Percentiles rank a stretch among this genome's conserved stretches.
Conservation (phyloP, 2,888 invertebrate genomes). For the Agriopis leucophaearia region DNA sequence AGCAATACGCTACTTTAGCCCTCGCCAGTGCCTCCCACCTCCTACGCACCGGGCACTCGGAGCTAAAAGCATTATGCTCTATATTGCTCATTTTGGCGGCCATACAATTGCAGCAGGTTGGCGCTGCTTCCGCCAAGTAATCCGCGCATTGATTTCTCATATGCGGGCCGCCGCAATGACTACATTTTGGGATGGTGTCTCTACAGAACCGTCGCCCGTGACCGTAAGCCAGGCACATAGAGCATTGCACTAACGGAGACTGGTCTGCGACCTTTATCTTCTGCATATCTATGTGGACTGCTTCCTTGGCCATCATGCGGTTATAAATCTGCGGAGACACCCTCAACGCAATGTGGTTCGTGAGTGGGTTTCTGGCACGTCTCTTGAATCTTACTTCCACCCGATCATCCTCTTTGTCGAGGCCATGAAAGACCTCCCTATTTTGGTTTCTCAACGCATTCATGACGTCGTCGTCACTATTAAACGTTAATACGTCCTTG, state of each 20-base stretch:
- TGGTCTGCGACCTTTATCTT: not conserved
- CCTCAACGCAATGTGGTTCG: not conserved
- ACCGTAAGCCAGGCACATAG: not conserved
- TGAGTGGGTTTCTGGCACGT: not conserved
- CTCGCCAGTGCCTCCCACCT: slow-evolving; percentile 9
- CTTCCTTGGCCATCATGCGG: not conserved
- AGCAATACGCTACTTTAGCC: slow-evolving; percentile 4
- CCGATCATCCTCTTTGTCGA: not conserved
- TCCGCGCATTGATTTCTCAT: not conserved
- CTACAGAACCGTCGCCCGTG: not conserved
- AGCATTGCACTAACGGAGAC: not conserved
- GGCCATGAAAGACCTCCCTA: not conserved
- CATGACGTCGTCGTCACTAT: not conserved
- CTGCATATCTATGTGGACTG: not conserved
- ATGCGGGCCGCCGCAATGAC: not conserved
- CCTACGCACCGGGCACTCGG: not conserved
- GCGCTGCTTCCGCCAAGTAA: not conserved
- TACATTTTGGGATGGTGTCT: not conserved
- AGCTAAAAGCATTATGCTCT: slow-evolving; percentile 1
- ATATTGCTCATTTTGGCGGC: not conserved
- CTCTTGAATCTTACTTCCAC: not conserved
- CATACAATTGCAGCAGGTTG: not conserved
- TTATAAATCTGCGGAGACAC: not conserved
- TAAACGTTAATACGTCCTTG: not conserved
- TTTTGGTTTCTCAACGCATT: not conserved